Evolutionary conservation across 1,140 invertebrate genomes (phyloP).

Genomic region (Drosophila tsacasi): DNA sequence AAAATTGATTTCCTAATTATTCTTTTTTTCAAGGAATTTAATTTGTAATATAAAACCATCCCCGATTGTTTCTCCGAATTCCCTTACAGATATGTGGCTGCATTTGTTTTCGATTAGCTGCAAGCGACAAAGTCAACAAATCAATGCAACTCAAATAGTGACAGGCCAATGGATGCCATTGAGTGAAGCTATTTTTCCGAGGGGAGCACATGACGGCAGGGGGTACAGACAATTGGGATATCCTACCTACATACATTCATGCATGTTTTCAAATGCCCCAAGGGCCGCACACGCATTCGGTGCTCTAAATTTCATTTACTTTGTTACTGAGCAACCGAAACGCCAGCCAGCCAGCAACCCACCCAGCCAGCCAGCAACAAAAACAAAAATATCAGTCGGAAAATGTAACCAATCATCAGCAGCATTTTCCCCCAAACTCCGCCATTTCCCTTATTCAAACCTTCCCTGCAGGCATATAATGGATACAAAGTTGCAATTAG

Average conservation of each 20-base stretch:
- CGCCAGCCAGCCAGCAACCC: background rate
- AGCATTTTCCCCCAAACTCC: background rate
- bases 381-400: constrained; percentile 32
- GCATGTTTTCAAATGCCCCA: constrained; percentile 20
- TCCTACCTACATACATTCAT: background rate
- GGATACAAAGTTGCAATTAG: constrained; percentile 71
- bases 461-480: constrained; percentile 38
- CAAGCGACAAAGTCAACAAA: constrained; percentile 76
- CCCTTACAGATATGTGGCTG: constrained; percentile 21
- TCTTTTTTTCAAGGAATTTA: no score
- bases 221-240: background rate
- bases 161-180: constrained; percentile 31
- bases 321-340: constrained; percentile 37
- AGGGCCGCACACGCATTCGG: constrained; percentile 16
- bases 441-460: background rate
- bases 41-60: background rate
- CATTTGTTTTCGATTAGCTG: constrained; percentile 79
- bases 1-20: background rate
- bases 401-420: constrained; percentile 37
- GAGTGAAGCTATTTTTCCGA: constrained; percentile 5
- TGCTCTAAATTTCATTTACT: constrained; percentile 58
- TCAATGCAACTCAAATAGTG: constrained; percentile 69
- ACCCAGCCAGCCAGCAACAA: constrained; percentile 34
- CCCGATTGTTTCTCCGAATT: background rate
- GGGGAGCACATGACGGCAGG: background rate